Evolutionary conservation across 2,113 vertebrate genomes (phyloP), one percentile per base, ranked within the genome.

Genomic region (Tyto alba): DNA sequence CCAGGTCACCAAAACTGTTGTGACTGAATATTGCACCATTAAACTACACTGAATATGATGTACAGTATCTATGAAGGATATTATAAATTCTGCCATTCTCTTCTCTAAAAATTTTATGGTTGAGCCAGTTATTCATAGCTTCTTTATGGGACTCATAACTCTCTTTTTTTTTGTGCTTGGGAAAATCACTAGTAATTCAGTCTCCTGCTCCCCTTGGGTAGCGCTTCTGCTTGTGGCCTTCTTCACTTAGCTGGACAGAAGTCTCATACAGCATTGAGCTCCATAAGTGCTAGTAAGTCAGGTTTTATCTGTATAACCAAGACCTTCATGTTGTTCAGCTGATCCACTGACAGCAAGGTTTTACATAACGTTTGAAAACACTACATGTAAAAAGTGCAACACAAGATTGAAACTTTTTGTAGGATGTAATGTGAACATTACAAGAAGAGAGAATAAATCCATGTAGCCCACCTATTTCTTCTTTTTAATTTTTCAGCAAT

Each of bases 341-440:
- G 40, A 66, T 40, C 30, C 32, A 32, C 5, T 8, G 32, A 36
- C 76, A 52, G 16, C 3, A 20, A 52, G 6, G n/a, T 52, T 90
- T 88, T 23, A 43, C 34, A 36, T 0, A 7, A 19, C 0, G 1
- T 13, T 72, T 81, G 48, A 85, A 85, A 57, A 56, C 0, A 1
- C 30, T 22, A 32, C n/a, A 6, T 29, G 45, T 25, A 43, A 71
- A 69, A 80, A 18, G 56, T 30, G 40, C 45, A 34, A 71, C 12
- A 10, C 10, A 16, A 0, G 4, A 72, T 1, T 11, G 57, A 45
- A 67, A 66, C 6, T 27, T 75, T 60, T 55, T 67, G 59, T 34
- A 27, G 40, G 38, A 30, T 38, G 40, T 9, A 40, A 69, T 3
- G 10, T 11, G 36, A 26, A 10, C 12, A 9, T 45, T 22, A 47